phyloP scores from a whole-genome alignment of 2,113 vertebrate species.

The Erythrocercus mccallii region DNA sequence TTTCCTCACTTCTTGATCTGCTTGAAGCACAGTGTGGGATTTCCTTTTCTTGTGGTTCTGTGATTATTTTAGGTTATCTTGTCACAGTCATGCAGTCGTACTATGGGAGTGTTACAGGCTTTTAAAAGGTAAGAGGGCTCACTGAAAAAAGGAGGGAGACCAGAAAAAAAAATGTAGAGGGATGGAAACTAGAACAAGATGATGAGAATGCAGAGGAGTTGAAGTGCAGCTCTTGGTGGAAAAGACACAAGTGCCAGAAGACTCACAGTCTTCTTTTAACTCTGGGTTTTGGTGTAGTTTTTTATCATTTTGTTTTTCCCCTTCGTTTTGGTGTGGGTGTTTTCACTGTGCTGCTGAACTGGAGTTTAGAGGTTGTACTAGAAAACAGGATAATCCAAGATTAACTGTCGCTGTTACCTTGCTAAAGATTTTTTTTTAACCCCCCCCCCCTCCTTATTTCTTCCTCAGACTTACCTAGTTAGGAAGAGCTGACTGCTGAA shows the following conservation, averaged over 20 bases:
- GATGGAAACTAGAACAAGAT: neutral
- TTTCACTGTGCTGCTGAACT: neutral
- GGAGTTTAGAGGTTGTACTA: neutral
- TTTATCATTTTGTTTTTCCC: rapidly evolving
- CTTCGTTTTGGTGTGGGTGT: neutral
- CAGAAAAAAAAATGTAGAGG: neutral
- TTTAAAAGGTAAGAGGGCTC: neutral
- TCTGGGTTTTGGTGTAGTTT: neutral
- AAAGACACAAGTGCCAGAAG: neutral
- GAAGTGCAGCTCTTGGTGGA: neutral
- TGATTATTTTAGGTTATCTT: neutral
- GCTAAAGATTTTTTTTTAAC: neutral
- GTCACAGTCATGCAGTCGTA: rapidly evolving
- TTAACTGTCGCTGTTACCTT: neutral
- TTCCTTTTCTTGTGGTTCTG: neutral
- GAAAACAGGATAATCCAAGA: neutral
- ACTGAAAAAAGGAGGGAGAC: neutral
- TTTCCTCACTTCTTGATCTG: neutral
- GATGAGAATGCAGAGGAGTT: neutral
- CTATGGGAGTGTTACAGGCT: neutral
- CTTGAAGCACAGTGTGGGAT: neutral
- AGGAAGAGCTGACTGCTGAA: neutral
- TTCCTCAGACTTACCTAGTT: neutral
- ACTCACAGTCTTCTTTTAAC: neutral
- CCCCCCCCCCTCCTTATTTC: neutral